These are phyloP conservation scores for Polietes domitor DNA, from an alignment of 2,888 invertebrate genomes.

Conservation along the genomic window DNA sequence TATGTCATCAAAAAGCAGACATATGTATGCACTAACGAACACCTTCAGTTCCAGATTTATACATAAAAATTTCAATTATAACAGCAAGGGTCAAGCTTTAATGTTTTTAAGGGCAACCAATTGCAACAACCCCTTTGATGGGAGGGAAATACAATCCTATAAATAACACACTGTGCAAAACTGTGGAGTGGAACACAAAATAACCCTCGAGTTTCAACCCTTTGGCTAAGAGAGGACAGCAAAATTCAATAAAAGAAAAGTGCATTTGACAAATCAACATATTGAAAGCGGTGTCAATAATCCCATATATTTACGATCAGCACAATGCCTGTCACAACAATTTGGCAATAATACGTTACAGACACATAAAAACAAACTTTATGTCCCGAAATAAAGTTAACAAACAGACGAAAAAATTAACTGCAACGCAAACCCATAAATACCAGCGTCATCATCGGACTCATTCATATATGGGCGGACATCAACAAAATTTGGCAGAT, in stretches of 20 bases:
- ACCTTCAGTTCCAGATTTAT: not conserved
- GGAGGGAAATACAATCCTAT: not conserved
- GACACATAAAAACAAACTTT: constrained; percentile 46
- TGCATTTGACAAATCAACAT: constrained; percentile 48
- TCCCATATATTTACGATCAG: constrained; percentile 53
- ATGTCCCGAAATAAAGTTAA: constrained; percentile 25
- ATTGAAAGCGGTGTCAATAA: constrained; percentile 60
- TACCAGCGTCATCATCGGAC: constrained; percentile 48
- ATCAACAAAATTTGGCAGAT: constrained; percentile 51
- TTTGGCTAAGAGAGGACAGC: not conserved
- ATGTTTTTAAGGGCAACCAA: not conserved
- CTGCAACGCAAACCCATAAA: constrained; percentile 65
- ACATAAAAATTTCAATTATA: not conserved
- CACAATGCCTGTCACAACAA: constrained; percentile 59
- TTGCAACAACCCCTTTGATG: not conserved
- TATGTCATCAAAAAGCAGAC: not conserved
- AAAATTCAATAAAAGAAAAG: constrained; percentile 25
- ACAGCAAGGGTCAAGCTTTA: not conserved
- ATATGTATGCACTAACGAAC: too few relatives aligned
- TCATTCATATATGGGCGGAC: constrained; percentile 61
- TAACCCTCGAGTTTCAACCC: not conserved
- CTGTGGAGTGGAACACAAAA: not conserved
- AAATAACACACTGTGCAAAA: constrained; percentile 9
- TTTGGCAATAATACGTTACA: constrained; percentile 63
- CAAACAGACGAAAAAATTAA: constrained; percentile 50